Base-by-base conservation (phyloP, 1,140 invertebrate genomes). In the Drosophila neocordata region DNA sequence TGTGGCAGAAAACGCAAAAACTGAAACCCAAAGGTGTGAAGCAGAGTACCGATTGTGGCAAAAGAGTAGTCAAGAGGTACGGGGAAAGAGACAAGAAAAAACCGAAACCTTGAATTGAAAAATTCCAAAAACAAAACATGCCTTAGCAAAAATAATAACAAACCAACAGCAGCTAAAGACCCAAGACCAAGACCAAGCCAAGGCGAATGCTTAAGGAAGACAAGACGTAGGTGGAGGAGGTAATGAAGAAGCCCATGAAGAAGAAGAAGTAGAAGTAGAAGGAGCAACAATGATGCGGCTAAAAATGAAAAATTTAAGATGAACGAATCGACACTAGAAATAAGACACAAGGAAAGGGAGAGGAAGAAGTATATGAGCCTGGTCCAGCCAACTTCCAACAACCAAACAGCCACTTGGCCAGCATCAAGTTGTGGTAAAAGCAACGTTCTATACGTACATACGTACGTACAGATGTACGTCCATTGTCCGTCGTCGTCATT, bases 71-170 rank as follows among this genome's bases (percentile, higher is more conserved):
- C 5, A 31, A 6, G 22, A 24, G 22, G 2, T 1, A 4, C 4
- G 6, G 27, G 27, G 27, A 31, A 31, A 31, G 6, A 31, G 5
- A 31, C 3, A 31, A 31, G 7, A 18, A 18, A 31, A 68, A 69
- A 48, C 15, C 41, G 41, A 83, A 88, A 72, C 83, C 82, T 82
- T 82, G 82, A 88, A 87, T 82, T 82, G 74, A 87, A 87, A 82
- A 82, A 79, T 82, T 68, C 62, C 55, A 73, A 66, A 75, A 78
- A 75, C 56, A 75, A 72, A 48, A 75, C 41, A 60, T 76, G 59
- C 69, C 70, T 52, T 56, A 48, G 60, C 55, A 51, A 75, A 69
- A 69, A 76, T 75, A 61, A 61, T 44, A 61, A 61, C 59, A 61
- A 61, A 41, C 20, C 34, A 48, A 15, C 13, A 48, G 15, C 41